A percentile compares a stretch with the other conserved stretches of the same genome.
Evolutionary conservation across 2,797 vertebrate species (phyloP).

Genomic region (Sebastes cheni): DNA sequence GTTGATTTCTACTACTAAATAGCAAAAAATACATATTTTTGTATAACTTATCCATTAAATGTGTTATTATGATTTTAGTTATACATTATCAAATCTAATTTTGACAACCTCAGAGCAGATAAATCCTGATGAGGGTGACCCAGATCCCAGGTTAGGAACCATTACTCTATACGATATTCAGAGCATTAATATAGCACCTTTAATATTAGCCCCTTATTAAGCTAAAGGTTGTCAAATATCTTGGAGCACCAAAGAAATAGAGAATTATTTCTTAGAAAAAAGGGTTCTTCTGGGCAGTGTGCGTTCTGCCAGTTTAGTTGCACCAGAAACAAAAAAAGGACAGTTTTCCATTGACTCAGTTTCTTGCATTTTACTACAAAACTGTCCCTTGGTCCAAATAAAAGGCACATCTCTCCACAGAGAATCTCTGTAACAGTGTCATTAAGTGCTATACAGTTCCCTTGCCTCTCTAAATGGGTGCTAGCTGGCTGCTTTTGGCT

Average conservation of each 20-base stretch:
- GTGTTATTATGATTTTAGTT: no score
- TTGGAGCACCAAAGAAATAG: not conserved
- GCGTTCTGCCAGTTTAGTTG: not conserved
- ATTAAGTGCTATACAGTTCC: constrained; percentile 65
- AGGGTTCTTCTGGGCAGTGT: not conserved
- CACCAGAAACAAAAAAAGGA: constrained; percentile 17
- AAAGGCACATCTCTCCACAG: constrained; percentile 61
- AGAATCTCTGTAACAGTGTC: constrained; percentile 67
- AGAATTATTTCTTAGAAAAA: not conserved
- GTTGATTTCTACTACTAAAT: no score
- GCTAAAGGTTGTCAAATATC: not conserved
- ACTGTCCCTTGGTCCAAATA: constrained; percentile 66
- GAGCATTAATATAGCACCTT: not conserved
- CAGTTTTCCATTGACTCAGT: constrained; percentile 27
- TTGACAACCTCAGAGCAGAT: no score
- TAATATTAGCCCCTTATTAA: not conserved
- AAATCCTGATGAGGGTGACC: no score
- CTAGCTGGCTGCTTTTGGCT: constrained; percentile 57
- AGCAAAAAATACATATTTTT: no score
- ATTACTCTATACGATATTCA: no score
- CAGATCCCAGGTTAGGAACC: no score
- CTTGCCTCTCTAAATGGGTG: constrained; percentile 64
- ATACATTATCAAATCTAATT: no score
- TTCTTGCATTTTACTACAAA: constrained; percentile 55
- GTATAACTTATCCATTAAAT: no score